Evolutionary conservation across 2,113 vertebrate species (phyloP), one percentile per base, ranked within the genome.

Genomic region (Limnothrissa miodon): DNA sequence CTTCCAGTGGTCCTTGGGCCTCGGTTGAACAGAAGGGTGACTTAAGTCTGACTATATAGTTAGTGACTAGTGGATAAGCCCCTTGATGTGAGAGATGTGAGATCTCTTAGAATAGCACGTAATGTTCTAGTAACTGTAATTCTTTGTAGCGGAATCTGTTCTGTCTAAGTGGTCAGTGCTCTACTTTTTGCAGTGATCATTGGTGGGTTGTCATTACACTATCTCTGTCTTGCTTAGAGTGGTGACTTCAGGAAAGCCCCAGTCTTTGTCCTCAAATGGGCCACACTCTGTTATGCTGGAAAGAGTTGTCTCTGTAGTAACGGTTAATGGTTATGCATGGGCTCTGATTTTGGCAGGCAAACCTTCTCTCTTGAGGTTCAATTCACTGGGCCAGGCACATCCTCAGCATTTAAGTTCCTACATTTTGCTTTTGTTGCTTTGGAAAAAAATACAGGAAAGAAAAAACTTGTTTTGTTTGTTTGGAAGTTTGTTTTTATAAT

Each of bases 301-400:
- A 74, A 74, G 29, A 33, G 66, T 74, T 33, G 5, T 36, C 66
- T 36, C 29, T 56, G 19, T 56, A n/a, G 66, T 36, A 74, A 74
- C 10, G 66, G 66, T 74, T 74, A 9, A 11, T 74, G 66, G 66
- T 74, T 83, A 51, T 81, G 79, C 79, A 83, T 86, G 81, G 56
- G 44, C 78, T 45, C 74, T 66, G 46, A 39, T 29, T n/a, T 80
- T 62, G 44, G 85, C 82, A 84, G 78, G 45, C 62, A 39, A 83
- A 86, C 88, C 56, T 85, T 83, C 87, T 87, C 78, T 87, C 78
- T 85, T 45, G 66, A 36, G 82, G 85, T 88, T 90, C 91, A 92
- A 88, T 74, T 90, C 90, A 88, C 92, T 94, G 91, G 90, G 91
- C 93, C 94, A 94, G 94, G 93, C 89, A 84, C 88, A 90, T 81